Evolutionary conservation across 2,888 invertebrate species (phyloP), one percentile per base, ranked within the genome.

Genomic region (Ormyrus rosae): DNA sequence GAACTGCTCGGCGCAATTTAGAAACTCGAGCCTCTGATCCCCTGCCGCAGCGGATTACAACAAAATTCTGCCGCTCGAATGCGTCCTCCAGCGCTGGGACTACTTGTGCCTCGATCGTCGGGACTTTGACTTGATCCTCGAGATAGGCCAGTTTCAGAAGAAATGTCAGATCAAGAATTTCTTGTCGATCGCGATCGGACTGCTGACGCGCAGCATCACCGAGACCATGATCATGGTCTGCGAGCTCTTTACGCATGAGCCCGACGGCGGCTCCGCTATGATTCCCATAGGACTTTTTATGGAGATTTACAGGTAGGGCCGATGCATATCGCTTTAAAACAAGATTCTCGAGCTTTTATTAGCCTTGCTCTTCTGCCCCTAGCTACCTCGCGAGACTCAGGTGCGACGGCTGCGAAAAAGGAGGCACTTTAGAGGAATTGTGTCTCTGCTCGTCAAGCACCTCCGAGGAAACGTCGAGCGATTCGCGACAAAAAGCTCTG

Each of bases 161-260:
- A 91, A 92, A 2, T 94, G 96, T 56, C 94, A 95, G 13, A 95
- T 95, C 92, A 91, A 95, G 80, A 93, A 95, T 84, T 96, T 97
- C 87, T 91, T 96, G 50, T 94, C 95, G 0, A 92, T 96, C 0
- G 95, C 96, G 83, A 94, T 93, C 0, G 95, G 94, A 0, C 90
- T 94, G 80, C 87, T 96, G 55, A 94, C 94, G 53, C 93, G 96
- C 94, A 94, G 93, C 85, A 91, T 96, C 13, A 94, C 94, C 3
- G 94, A 95, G 87, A 95, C 96, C 0, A 96, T 97, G 96, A 94
- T 94, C 64, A 92, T 95, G 83, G 92, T 96, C 34, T 97, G 97
- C 89, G 96, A 97, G 88, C 92, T 96, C 0, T 91, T 96, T 72
- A 96, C 96, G 0, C 94, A 95, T 82, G 96, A 97, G 86, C 95